A percentile compares a stretch with the other conserved stretches of the same genome.
Conservation (phyloP, 1,140 invertebrate species). For the Yoshiicerus persimilis region DNA sequence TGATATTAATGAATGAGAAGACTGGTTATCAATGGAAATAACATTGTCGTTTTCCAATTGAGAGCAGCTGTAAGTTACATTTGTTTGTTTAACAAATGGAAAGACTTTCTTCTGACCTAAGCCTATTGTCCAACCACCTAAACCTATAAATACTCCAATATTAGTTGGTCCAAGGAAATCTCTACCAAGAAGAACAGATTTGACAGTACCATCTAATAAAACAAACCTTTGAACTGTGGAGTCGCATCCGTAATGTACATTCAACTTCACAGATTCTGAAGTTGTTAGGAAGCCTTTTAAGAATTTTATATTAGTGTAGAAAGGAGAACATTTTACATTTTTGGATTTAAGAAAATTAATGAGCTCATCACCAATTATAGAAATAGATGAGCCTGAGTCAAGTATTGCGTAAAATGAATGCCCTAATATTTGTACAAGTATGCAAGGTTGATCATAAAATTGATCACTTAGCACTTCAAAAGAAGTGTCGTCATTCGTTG, state of each 20-base stretch:
- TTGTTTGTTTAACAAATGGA: not conserved
- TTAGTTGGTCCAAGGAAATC: constrained; percentile 27
- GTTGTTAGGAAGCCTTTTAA: not conserved
- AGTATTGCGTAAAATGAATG: constrained; percentile 6
- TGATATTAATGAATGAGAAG: not conserved
- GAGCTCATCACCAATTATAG: constrained; percentile 1
- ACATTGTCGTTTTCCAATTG: not conserved
- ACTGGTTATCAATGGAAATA: not conserved
- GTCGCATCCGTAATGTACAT: not conserved
- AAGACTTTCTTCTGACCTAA: not conserved
- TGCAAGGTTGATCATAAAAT: not conserved
- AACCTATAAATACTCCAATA: not conserved
- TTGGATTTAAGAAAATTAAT: not conserved
- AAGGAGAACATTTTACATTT: not conserved
- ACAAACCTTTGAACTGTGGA: not conserved
- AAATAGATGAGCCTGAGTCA: constrained; percentile 32
- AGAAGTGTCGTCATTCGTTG: not conserved
- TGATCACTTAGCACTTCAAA: not conserved
- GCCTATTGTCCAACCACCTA: constrained; percentile 24
- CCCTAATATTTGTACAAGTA: constrained; percentile 4
- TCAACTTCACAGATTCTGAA: not conserved
- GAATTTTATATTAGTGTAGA: not conserved
- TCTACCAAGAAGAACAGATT: constrained; percentile 30
- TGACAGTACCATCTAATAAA: not conserved
- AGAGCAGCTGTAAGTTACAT: not conserved